Base-by-base conservation (phyloP, 2,797 vertebrate genomes). In the Sebastes itinus region DNA sequence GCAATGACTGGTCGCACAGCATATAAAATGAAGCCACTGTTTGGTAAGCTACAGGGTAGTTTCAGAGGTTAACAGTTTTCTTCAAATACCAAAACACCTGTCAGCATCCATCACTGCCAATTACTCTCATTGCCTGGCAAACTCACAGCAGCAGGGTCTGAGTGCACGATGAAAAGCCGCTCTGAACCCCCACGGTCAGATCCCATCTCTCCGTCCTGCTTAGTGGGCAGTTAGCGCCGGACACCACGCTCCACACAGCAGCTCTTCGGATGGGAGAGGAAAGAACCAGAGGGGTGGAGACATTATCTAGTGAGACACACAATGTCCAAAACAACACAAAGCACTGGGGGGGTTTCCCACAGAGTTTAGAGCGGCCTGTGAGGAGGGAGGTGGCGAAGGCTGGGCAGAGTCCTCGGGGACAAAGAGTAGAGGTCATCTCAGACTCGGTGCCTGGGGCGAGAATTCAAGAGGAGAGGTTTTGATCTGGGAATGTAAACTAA, bases 311-410 rank as follows among this genome's bases (percentile, higher is more conserved):
- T 81, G 33, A 90, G 87, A 94, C 77, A 79, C 84, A 90, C 85
- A 85, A 93, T 92, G 89, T 12, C 33, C 87, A 73, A 79, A 85
- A 78, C 30, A 69, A 88, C 80, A 95, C 93, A 94, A 91, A 93
- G 93, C 89, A 81, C 70, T 67, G 86, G 83, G 77, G 80, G 74
- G 83, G 89, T 64, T 95, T 94, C 93, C 90, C 92, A 94, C 92
- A 93, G 90, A 91, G 92, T 93, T 94, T 90, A 90, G 90, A 73
- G 55, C 32, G 75, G 80, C 71, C 89, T 68, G 78, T 71, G 35
- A 81, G 85, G 74, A 87, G 77, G 78, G 86, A 82, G 93, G 87
- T 76, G 87, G 80, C 5, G 76, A 89, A 91, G 86, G 84, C 87
- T 89, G 80, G 49, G 52, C 77, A 69, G 79, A 65, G 78, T 83